Percentiles rank a stretch among this genome's conserved stretches.
Conservation (phyloP, 2,888 invertebrate species). For the Cephus sareptanus region DNA sequence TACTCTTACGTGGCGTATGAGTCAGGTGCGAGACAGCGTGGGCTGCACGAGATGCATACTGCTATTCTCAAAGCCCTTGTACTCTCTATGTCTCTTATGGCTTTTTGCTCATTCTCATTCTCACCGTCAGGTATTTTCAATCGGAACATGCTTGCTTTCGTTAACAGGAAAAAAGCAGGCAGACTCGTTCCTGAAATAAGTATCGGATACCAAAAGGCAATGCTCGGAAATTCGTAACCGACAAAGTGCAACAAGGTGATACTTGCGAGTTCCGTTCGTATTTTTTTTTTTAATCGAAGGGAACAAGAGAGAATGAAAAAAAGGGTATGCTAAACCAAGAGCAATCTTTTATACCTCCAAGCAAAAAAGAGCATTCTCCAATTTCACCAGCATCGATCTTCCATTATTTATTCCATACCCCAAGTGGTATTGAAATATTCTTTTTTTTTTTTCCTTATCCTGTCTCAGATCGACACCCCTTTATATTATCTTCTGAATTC, state of each 20-base stretch:
- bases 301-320: background rate
- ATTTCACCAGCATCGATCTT: background rate
- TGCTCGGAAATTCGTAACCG: background rate
- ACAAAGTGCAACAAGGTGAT: background rate
- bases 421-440: background rate
- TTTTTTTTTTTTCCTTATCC: background rate
- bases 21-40: constrained; percentile 13
- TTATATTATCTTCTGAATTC: background rate
- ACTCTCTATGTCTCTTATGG: background rate
- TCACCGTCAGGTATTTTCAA: background rate
- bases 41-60: constrained; percentile 8
- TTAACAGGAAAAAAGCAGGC: background rate
- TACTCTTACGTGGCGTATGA: constrained; percentile 3
- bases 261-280: background rate
- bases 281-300: background rate
- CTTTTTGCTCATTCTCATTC: background rate
- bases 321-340: background rate
- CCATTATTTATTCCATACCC: background rate
- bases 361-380: background rate
- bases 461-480: background rate
- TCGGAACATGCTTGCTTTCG: background rate
- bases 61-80: constrained; percentile 6
- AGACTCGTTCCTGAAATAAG: background rate
- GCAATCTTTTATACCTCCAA: background rate
- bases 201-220: background rate